Evolutionary conservation across 1,140 invertebrate genomes (phyloP).

Genomic region (Calephelis virginiensis): DNA sequence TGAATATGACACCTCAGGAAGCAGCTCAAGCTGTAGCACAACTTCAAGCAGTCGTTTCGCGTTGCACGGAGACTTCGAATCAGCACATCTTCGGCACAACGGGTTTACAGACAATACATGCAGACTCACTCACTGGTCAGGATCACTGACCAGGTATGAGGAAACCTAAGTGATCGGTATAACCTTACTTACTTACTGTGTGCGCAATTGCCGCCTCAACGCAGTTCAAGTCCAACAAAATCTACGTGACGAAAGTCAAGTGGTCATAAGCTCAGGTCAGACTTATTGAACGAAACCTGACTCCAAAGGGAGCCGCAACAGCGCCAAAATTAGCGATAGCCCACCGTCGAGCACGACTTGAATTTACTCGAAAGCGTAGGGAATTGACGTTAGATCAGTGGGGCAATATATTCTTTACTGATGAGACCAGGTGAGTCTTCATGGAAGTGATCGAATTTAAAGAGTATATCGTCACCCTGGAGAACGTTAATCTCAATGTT

Average conservation of each 20-base stretch:
- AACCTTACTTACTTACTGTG: not conserved
- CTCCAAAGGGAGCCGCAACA: constrained; percentile 22
- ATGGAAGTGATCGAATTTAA: constrained; percentile 6
- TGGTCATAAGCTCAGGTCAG: constrained; percentile 26
- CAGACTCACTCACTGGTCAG: no score
- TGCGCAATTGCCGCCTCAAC: not conserved
- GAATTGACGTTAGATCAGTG: constrained; percentile 21
- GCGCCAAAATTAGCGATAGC: constrained; percentile 13
- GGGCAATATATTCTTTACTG: constrained; percentile 19
- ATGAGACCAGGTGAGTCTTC: constrained; percentile 23
- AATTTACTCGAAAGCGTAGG: constrained; percentile 22
- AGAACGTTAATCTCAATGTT: no score
- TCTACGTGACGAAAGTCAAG: constrained; percentile 24
- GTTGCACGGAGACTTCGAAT: no score
- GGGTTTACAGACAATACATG: no score
- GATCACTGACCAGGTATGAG: no score
- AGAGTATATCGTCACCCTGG: no score
- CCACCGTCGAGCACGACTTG: constrained; percentile 12
- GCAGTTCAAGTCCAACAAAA: not conserved
- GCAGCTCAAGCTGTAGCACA: no score
- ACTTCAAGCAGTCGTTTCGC: no score
- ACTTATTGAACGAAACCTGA: constrained; percentile 27
- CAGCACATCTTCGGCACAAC: no score
- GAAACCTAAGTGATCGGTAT: no score
- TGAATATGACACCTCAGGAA: no score